These are phyloP conservation scores for Prorops nasuta DNA, from an alignment of 1,140 invertebrate genomes.

Conservation along the genomic window DNA sequence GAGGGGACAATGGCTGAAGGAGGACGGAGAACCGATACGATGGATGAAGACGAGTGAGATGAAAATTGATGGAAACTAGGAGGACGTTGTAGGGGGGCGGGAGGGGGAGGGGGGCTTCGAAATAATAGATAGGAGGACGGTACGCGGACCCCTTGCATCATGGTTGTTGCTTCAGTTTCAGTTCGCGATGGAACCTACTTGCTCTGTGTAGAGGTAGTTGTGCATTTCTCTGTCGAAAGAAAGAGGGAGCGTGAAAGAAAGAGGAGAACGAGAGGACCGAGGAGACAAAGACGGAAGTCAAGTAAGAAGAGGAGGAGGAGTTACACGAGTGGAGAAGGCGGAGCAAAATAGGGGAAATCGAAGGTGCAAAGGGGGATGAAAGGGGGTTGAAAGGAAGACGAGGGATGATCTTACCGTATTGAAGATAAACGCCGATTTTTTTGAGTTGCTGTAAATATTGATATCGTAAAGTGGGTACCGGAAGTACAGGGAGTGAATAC, in stretches of 20 bases:
- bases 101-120: slow-evolving; percentile 42
- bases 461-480: too few relatives aligned
- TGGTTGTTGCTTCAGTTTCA: slow-evolving; percentile 50
- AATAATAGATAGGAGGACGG: slow-evolving; percentile 54
- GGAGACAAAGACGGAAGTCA: background rate
- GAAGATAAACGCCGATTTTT: background rate
- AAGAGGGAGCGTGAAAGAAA: slow-evolving; percentile 11
- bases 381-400: background rate
- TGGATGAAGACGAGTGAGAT: too few relatives aligned
- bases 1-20: too few relatives aligned
- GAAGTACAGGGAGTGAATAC: too few relatives aligned
- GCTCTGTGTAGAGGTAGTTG: slow-evolving; percentile 30
- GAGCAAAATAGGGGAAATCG: background rate
- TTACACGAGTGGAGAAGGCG: background rate
- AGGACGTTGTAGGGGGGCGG: slow-evolving; percentile 8
- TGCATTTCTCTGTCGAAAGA: slow-evolving; percentile 13
- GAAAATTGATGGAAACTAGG: too few relatives aligned
- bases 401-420: background rate
- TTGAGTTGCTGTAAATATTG: background rate
- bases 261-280: slow-evolving; percentile 3
- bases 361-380: background rate
- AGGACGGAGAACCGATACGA: slow-evolving; percentile 13
- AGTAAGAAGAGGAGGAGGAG: background rate
- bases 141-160: slow-evolving; percentile 36
- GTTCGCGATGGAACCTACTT: slow-evolving; percentile 49